Base-by-base conservation (phyloP, 1,140 invertebrate genomes). In the Tetramorium simillimum region DNA sequence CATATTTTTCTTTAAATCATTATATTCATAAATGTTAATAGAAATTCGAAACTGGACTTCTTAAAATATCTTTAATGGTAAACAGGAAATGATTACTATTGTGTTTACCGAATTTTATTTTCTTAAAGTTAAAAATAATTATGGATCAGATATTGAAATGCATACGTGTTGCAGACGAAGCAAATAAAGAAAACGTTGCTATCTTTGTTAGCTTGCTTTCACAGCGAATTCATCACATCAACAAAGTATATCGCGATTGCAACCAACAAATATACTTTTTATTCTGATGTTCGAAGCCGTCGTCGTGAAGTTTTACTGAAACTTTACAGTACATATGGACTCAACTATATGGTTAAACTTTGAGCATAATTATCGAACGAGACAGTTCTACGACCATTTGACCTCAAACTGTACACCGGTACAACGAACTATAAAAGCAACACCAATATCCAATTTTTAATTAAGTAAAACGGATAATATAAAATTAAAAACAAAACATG, bases 181-280 rank as follows among this genome's bases (percentile, higher is more conserved):
- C 76, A 60, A 70, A 75, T 53, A 84, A 85, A 84, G 69, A 87
- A 21, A 62, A 80, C 72, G 56, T 76, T 60, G 78, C 53, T 72
- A 87, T 72, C 76, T 85, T 85, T 69, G 87, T 87, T 87, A 62
- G n/a, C 21, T 28, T 56, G 76, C 69, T 89, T 89, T 88, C 80
- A 77, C 80, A 12, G 51, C 56, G 12, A 24, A 40, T 56, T 69
- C 14, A 77, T 84, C 80, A 75, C 60, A 70, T 43, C 56, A 28
- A 60, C 14, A 58, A 58, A 73, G 37, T 43, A 33, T 14, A 24
- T 65, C 10, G 9, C 28, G 28, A 56, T 65, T 72, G 43, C 14
- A 10, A 37, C 9, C 53, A 43, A 72, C n/a, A 75, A 63, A 77
- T 28, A 33, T 28, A n/a, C 56, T 28, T 88, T 69, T 37, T 40